Percentiles rank a stretch among this genome's conserved stretches.
phyloP scores from a whole-genome alignment of 2,888 invertebrate genomes.

The Altica lythri region DNA sequence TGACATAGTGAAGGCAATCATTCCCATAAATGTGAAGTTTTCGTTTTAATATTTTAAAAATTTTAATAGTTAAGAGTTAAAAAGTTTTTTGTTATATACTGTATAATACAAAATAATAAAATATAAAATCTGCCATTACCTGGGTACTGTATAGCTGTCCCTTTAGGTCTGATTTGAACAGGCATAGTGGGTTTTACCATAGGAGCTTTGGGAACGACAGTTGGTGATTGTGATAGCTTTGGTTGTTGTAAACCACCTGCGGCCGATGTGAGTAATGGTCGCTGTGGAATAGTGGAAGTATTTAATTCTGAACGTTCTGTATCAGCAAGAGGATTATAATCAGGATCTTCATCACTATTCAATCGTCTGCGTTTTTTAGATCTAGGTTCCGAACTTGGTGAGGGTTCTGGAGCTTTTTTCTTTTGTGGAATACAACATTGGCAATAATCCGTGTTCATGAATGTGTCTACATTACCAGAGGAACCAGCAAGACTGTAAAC shows the following conservation, averaged over 20 bases:
- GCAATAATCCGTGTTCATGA: conserved; percentile 46
- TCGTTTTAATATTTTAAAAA: no score
- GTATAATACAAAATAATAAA: no score
- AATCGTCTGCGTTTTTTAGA: conserved; percentile 37
- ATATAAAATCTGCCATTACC: neutral
- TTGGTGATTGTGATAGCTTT: neutral
- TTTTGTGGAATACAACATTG: conserved; percentile 52
- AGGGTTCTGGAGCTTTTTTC: conserved; percentile 36
- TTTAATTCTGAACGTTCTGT: no score
- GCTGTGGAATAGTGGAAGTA: no score
- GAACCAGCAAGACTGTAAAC: conserved; percentile 57
- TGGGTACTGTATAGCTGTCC: conserved; percentile 14
- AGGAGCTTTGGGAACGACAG: neutral
- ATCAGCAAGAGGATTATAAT: conserved; percentile 47
- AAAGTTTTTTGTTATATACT: no score
- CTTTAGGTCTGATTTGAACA: conserved; percentile 25
- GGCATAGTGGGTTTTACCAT: conserved; percentile 15
- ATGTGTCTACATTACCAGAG: conserved; percentile 53
- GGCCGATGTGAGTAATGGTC: neutral
- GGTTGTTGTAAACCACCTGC: neutral
- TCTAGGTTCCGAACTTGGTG: conserved; percentile 26
- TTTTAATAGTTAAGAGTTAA: no score
- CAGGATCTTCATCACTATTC: conserved; percentile 42
- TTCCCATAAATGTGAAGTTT: no score
- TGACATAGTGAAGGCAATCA: no score